phyloP scores from a whole-genome alignment of 2,888 invertebrate species.

The Axea sp. region DNA sequence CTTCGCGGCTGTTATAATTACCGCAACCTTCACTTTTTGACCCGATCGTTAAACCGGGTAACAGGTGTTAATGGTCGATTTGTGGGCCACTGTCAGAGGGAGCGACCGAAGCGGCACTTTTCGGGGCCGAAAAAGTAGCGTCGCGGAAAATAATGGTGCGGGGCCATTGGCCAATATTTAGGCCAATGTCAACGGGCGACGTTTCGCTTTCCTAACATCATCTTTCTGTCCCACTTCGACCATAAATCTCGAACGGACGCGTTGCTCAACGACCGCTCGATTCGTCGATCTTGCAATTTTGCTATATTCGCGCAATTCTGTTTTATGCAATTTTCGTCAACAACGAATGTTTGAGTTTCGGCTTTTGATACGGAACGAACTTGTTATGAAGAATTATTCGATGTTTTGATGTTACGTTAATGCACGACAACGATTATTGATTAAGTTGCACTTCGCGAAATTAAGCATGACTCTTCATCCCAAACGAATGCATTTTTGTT shows the following conservation, averaged over 20 bases:
- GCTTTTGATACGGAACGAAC: background rate
- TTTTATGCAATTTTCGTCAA: conserved; percentile 31
- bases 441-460: conserved; percentile 8
- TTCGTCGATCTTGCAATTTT: conserved; percentile 38
- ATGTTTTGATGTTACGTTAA: conserved; percentile 13
- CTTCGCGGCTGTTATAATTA: conserved; percentile 1
- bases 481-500: too few species aligned
- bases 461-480: too few species aligned
- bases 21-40: conserved; percentile 69
- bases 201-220: conserved; percentile 68
- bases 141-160: conserved; percentile 59
- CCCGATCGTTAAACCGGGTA: conserved; percentile 47
- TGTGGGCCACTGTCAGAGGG: conserved; percentile 76
- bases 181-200: conserved; percentile 74
- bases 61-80: conserved; percentile 71
- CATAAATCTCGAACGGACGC: conserved; percentile 18
- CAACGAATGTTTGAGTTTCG: conserved; percentile 10
- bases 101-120: conserved; percentile 42
- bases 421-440: conserved; percentile 1
- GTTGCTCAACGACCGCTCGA: conserved; percentile 28
- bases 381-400: conserved; percentile 21
- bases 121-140: conserved; percentile 61
- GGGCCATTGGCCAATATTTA: conserved; percentile 76
- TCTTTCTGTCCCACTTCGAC: conserved; percentile 27
- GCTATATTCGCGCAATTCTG: background rate